Percentiles rank a stretch among this genome's conserved stretches.
Conservation (phyloP, 1,140 invertebrate genomes). For the Schlechtendalia chinensis region DNA sequence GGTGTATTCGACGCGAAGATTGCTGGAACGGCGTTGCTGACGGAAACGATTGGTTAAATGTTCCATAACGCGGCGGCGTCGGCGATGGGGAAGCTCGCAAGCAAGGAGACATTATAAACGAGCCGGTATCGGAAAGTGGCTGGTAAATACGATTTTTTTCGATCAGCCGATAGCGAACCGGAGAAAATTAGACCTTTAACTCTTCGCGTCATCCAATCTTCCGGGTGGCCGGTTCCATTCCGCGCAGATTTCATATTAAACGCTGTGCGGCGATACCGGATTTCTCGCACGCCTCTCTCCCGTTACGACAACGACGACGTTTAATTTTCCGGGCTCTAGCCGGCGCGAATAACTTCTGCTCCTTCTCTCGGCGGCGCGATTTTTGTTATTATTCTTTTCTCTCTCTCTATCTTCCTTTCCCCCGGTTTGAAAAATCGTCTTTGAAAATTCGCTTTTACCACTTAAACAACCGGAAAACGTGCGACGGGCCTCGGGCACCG, state of each 20-base stretch:
- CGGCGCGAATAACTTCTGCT: constrained; percentile 26
- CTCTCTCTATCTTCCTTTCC: too few species aligned
- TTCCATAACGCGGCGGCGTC: background rate
- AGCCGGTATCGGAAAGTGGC: background rate
- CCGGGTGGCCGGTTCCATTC: constrained; percentile 42
- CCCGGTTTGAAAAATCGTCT: constrained; percentile 41
- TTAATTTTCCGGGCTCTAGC: constrained; percentile 39
- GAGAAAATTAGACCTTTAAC: constrained; percentile 45
- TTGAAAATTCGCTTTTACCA: constrained; percentile 41
- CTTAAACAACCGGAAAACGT: constrained; percentile 40
- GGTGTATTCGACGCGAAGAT: background rate
- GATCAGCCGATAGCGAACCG: background rate
- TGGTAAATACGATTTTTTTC: constrained; percentile 22
- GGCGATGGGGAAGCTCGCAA: constrained; percentile 2
- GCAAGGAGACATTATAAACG: background rate
- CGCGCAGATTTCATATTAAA: constrained; percentile 45
- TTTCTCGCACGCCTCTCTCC: constrained; percentile 12
- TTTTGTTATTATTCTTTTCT: background rate
- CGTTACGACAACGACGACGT: constrained; percentile 39
- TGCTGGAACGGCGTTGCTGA: background rate
- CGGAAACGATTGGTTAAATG: constrained; percentile 5
- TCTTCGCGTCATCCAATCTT: constrained; percentile 42
- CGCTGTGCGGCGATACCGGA: background rate
- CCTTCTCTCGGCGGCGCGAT: background rate
- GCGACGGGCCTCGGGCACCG: background rate